These are phyloP conservation scores for Ophiodon elongatus DNA, from an alignment of 2,113 vertebrate species.

Conservation along the genomic window DNA sequence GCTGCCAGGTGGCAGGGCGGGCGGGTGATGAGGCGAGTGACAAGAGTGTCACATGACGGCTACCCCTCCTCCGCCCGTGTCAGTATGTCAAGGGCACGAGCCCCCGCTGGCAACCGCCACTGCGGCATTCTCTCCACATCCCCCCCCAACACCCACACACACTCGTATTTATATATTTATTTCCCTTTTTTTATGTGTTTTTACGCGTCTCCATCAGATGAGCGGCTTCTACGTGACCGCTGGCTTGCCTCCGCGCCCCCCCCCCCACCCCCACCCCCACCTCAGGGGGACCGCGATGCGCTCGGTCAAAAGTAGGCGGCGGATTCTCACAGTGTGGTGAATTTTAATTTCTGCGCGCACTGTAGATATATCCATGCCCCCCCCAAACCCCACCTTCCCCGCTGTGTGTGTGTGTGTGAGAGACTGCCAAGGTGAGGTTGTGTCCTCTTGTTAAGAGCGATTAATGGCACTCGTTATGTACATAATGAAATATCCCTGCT, in stretches of 20 bases:
- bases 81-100: constrained; percentile 93
- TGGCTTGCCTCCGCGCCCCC: constrained; percentile 68
- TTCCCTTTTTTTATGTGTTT: constrained; percentile 59
- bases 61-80: constrained; percentile 80
- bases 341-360: constrained; percentile 79
- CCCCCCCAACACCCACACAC: constrained; percentile 9
- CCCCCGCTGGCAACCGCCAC: constrained; percentile 65
- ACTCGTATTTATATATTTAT: constrained; percentile 63
- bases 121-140: constrained; percentile 73
- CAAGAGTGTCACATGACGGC: constrained; percentile 92
- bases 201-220: constrained; percentile 76
- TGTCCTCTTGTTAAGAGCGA: constrained; percentile 86
- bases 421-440: constrained; percentile 86
- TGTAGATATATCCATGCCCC: constrained; percentile 71
- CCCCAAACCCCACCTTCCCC: constrained; percentile 44
- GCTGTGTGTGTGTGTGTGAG: constrained; percentile 25
- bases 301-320: constrained; percentile 75
- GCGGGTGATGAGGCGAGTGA: constrained; percentile 82
- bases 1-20: constrained; percentile 88
- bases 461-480: constrained; percentile 86
- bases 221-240: constrained; percentile 63
- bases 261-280: neutral
- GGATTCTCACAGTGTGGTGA: constrained; percentile 77
- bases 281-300: constrained; percentile 37
- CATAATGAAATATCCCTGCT: constrained; percentile 86